phyloP scores from a whole-genome alignment of 2,797 vertebrate species.

The Lacerta bilineata region DNA sequence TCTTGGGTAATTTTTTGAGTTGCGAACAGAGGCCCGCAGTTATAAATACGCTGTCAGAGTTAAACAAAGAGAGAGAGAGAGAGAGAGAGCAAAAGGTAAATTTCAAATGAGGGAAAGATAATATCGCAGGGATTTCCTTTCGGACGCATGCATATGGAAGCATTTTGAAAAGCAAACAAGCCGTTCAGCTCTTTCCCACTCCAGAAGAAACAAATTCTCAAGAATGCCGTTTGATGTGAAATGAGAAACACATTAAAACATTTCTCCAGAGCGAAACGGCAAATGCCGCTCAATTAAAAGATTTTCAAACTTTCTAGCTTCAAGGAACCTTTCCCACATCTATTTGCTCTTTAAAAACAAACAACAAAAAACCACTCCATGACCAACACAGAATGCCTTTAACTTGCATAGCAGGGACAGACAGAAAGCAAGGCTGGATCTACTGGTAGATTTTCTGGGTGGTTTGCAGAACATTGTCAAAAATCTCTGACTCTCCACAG shows the following conservation, averaged over 20 bases:
- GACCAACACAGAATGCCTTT: background rate
- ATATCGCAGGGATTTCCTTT: constrained; percentile 57
- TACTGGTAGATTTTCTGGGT: no score
- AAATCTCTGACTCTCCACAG: no score
- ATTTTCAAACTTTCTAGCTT: background rate
- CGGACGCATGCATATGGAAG: constrained; percentile 38
- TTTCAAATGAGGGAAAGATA: constrained; percentile 22
- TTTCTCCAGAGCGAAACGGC: constrained; percentile 19
- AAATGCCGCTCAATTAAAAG: background rate
- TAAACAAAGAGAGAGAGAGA: no score
- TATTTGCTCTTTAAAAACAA: background rate
- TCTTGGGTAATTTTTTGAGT: constrained; percentile 12
- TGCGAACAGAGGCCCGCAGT: constrained; percentile 35
- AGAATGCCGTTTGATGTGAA: constrained; percentile 51
- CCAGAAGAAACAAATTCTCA: constrained; percentile 41
- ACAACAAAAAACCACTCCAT: no score
- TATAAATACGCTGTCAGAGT: constrained; percentile 52
- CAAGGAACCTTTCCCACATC: background rate
- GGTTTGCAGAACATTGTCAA: no score
- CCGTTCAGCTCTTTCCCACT: constrained; percentile 21
- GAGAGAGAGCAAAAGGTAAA: constrained; percentile 48
- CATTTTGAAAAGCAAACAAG: constrained; percentile 55
- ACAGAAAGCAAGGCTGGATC: no score
- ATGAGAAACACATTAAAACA: constrained; percentile 40
- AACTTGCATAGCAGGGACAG: background rate